Conservation (phyloP, 35 echinoderm and acorn worm genomes). For the Chiridota heheva region DNA sequence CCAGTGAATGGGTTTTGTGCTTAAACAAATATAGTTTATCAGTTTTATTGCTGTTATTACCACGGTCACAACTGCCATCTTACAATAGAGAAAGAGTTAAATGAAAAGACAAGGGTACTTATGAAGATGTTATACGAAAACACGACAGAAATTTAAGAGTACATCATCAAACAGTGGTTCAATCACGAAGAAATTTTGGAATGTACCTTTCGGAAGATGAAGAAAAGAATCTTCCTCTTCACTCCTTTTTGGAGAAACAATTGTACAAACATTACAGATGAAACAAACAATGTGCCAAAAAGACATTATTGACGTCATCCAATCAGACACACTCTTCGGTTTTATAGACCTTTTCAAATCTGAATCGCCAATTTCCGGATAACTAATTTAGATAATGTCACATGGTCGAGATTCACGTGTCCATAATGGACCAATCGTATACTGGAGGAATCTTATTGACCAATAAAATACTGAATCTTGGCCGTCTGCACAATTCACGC, state of each 20-base stretch:
- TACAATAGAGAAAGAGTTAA: slow-evolving; percentile 10
- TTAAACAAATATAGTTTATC: slow-evolving; percentile 39
- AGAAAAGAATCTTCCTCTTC: neutral
- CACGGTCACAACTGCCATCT: slow-evolving; percentile 63
- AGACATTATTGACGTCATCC: slow-evolving; percentile 10
- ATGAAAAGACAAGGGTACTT: neutral
- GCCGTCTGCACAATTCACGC: no score
- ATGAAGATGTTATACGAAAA: slow-evolving; percentile 9
- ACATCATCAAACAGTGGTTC: slow-evolving; percentile 27
- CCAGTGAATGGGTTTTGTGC: slow-evolving; percentile 33
- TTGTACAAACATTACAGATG: neutral
- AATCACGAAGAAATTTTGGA: slow-evolving; percentile 41
- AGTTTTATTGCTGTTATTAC: slow-evolving; percentile 58
- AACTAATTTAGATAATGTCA: no score
- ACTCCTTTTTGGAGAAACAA: no score
- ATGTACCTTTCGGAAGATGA: neutral
- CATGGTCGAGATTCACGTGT: no score
- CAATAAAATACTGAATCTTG: no score
- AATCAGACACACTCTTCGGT: neutral
- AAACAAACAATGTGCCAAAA: neutral
- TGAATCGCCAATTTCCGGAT: no score
- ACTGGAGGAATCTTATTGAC: no score
- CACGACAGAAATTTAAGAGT: slow-evolving; percentile 13
- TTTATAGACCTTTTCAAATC: no score
- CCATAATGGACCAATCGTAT: no score